These are phyloP conservation scores for Tachystola acroxantha DNA, from an alignment of 2,888 invertebrate species.

Conservation along the genomic window DNA sequence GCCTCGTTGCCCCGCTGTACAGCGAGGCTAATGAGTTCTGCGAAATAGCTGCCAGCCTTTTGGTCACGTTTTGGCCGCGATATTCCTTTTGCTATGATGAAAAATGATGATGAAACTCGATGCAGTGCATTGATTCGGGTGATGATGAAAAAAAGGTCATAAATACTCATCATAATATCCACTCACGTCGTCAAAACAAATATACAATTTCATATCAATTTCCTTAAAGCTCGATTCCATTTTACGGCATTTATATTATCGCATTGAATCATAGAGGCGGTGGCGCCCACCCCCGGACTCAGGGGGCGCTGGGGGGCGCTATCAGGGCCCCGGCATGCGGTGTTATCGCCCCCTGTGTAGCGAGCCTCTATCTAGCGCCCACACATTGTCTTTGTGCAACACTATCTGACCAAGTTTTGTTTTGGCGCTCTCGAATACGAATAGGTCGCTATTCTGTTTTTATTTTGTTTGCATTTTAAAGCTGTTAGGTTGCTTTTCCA, in stretches of 20 bases:
- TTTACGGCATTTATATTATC: conserved; percentile 39
- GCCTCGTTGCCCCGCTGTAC: no score
- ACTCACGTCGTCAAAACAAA: no score
- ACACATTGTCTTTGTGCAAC: conserved; percentile 28
- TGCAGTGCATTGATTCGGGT: no score
- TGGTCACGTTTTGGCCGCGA: no score
- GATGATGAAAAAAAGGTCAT: no score
- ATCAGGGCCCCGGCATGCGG: conserved; percentile 29
- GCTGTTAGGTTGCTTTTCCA: no score
- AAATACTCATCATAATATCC: no score
- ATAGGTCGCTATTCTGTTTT: conserved; percentile 1
- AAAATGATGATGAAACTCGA: no score
- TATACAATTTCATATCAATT: conserved; percentile 22
- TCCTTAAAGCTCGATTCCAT: conserved; percentile 27
- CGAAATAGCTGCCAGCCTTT: no score
- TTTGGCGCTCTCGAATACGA: conserved; percentile 13
- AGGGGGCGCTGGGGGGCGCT: conserved; percentile 15
- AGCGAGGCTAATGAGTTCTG: no score
- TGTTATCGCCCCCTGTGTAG: conserved; percentile 16
- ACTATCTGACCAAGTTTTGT: conserved; percentile 25
- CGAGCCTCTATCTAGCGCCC: conserved; percentile 17
- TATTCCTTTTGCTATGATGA: no score
- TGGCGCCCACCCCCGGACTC: conserved; percentile 8
- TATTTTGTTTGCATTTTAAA: not conserved
- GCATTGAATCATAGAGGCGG: conserved; percentile 23